Base-by-base conservation (phyloP, 2,113 vertebrate genomes). In the Thomomys bottae region DNA sequence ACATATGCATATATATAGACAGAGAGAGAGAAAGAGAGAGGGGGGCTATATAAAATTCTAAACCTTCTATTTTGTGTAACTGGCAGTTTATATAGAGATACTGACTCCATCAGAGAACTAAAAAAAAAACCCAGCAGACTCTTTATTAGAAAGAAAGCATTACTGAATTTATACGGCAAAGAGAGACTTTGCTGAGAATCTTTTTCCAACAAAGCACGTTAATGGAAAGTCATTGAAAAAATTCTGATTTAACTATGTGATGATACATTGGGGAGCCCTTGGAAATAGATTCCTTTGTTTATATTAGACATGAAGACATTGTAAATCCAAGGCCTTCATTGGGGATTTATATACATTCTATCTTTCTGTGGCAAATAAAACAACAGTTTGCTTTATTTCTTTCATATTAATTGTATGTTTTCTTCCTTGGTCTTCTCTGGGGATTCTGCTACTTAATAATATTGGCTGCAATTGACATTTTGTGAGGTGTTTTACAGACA, bases 361-460 rank as follows among this genome's bases (percentile, higher is more conserved):
- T 92, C 64, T 92, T 84, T 49, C 68, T 34, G 34, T 68, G 34
- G 28, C 24, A 93, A 93, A 77, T 94, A 86, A 92, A 96, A 88
- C 95, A 88, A 66, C 86, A 80, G 87, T 94, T 87, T 88, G 84
- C 64, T 80, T 89, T 89, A 54, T 61, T 87, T 77, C 76, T 94
- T 88, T 93, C 30, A 93, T 93, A 95, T 93, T 93, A 95, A 94
- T 96, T 96, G 77, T 63, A 30, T 88, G 42, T 84, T 94, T 94
- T 95, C 45, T 76, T 84, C n/a, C 36, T 90, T 90, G 36, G 30
- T 84, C 82, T 93, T 76, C 92, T 95, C 87, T 64, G 71, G 80
- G 42, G 84, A 94, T 88, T 86, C 42, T 15, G 30, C 68, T 94
- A 73, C 32, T 90, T 94, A 77, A 80, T 89, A 81, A 45, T 88